These are phyloP conservation scores for Cairina moschata DNA, from an alignment of 2,113 vertebrate species.

Conservation along the genomic window DNA sequence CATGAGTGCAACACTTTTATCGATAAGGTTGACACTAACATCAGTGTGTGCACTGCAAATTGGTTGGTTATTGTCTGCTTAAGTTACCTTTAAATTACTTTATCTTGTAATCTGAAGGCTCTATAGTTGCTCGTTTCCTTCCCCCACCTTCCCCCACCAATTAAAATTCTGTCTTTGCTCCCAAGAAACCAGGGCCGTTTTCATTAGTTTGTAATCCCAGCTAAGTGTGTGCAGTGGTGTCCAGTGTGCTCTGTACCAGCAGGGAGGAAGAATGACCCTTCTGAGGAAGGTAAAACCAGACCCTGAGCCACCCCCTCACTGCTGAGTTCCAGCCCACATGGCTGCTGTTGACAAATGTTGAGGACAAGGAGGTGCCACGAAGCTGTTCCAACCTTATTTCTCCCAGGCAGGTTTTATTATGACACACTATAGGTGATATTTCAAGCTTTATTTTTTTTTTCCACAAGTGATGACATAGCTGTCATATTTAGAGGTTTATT, in stretches of 20 bases:
- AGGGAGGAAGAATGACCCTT: not conserved
- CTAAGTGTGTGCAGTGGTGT: not conserved
- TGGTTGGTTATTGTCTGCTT: not conserved
- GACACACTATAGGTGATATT: not conserved
- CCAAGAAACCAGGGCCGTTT: not conserved
- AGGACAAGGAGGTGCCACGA: not conserved
- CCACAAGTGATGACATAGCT: not conserved
- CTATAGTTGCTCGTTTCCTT: not conserved
- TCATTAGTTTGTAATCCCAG: not conserved
- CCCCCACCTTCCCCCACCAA: not conserved
- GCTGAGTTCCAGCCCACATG: not conserved
- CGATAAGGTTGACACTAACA: not conserved
- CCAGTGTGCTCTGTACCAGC: not conserved
- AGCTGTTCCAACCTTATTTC: not conserved
- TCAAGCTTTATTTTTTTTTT: not conserved
- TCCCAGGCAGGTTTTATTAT: not conserved
- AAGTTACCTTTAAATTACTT: not conserved
- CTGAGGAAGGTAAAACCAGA: not conserved
- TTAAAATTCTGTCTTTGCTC: not conserved
- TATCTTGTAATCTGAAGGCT: not conserved
- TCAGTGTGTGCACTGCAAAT: not conserved
- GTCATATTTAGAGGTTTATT: not conserved
- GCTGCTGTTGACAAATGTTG: not conserved
- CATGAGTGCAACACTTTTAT: not conserved
- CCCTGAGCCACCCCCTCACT: not conserved